These are phyloP conservation scores for Macropus fuliginosus DNA, from an alignment of 2,797 vertebrate genomes.

Conservation along the genomic window DNA sequence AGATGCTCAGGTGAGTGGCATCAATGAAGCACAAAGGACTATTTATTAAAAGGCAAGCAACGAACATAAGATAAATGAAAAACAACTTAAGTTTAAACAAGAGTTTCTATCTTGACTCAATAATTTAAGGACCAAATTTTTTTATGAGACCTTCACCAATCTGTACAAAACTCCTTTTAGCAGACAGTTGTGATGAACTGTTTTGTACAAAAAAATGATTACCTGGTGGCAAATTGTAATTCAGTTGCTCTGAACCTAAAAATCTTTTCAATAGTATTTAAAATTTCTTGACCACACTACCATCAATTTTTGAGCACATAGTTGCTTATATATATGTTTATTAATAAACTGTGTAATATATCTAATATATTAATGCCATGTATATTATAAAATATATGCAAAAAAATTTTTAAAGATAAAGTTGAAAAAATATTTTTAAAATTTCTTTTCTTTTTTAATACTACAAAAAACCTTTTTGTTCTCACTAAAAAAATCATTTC, in stretches of 20 bases:
- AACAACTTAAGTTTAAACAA: not conserved
- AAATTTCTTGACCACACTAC: not conserved
- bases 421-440: not conserved
- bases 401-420: not conserved
- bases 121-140: not conserved
- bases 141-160: not conserved
- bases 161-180: not conserved
- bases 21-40: not conserved
- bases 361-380: not conserved
- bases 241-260: not conserved
- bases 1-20: not conserved
- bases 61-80: not conserved
- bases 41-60: not conserved
- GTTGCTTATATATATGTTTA: not conserved
- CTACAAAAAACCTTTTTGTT: not conserved
- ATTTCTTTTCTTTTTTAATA: not conserved
- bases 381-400: not conserved
- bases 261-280: not conserved
- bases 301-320: not conserved
- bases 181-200: not conserved
- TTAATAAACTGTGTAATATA: not conserved
- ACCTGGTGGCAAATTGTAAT: not conserved
- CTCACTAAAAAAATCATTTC: not conserved
- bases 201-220: not conserved
- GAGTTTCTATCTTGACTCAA: not conserved